Conservation (phyloP, 2,888 invertebrate species). For the Notocelia uddmanniana region DNA sequence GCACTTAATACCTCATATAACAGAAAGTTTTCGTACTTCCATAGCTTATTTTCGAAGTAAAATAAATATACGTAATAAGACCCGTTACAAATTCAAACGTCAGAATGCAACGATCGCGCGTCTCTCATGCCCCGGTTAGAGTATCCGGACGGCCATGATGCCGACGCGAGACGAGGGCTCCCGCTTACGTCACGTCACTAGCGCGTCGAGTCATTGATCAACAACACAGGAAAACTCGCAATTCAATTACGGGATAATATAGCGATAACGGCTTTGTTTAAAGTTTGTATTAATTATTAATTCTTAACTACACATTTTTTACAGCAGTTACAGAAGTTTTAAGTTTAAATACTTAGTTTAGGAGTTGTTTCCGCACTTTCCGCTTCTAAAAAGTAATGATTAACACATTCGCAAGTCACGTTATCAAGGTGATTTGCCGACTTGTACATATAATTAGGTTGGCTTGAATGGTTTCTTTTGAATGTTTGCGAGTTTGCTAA, state of each 20-base stretch:
- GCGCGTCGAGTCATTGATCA: conserved; percentile 40
- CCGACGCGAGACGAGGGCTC: conserved; percentile 33
- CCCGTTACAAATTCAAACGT: conserved; percentile 40
- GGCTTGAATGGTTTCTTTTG: conserved; percentile 18
- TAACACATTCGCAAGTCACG: conserved; percentile 43
- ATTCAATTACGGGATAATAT: conserved; percentile 29
- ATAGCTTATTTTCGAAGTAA: neutral
- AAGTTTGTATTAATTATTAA: neutral
- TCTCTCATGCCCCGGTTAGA: conserved; percentile 19
- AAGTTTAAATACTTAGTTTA: neutral
- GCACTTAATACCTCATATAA: neutral
- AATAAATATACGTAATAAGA: neutral
- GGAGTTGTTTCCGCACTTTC: conserved; percentile 8
- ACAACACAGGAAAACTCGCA: conserved; percentile 42
- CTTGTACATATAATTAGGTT: conserved; percentile 37
- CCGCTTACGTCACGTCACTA: conserved; percentile 38
- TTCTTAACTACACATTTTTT: conserved; percentile 22
- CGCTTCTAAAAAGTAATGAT: conserved; percentile 38
- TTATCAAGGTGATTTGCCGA: conserved; percentile 41
- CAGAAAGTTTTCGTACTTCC: conserved; percentile 13
- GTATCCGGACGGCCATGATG: conserved; percentile 40
- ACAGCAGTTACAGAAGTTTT: conserved; percentile 31
- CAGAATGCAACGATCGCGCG: conserved; percentile 19
- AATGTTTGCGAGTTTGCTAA: conserved; percentile 9
- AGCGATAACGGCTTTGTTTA: conserved; percentile 20